Evolutionary conservation across 2,797 vertebrate genomes (phyloP), one percentile per base, ranked within the genome.

Genomic region (Dicrostonyx torquatus): DNA sequence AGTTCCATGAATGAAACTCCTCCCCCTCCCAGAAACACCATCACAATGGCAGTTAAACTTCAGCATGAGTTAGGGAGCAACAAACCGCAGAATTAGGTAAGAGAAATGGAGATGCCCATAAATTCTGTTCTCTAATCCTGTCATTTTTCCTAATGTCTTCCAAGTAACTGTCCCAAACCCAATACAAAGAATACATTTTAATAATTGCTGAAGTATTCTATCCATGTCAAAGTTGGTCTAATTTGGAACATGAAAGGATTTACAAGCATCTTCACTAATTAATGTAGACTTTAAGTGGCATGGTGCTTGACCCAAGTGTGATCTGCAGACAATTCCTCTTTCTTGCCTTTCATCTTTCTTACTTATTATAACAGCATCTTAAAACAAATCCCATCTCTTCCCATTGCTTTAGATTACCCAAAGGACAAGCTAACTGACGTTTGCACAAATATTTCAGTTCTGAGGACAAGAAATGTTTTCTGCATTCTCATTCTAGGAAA

Each of bases 301-400:
- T 11, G 66, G 22, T 68, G 14, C 86, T 84, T 79, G 78, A 92
- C 76, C 68, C 60, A 87, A 80, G 66, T 62, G 22, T 50, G 76
- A 62, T 20, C 29, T 78, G n/a, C 68, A 58, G 50, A 5, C 53
- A 64, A 92, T 92, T 93, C 62, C 73, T 64, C 92, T 60, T 85
- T 87, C 40, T 82, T 43, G 77, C 72, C 6, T 55, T 93, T 96
- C 37, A 79, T 86, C 76, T 84, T 73, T 72, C 40, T 83, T 53
- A 73, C 66, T 58, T 87, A 70, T 55, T 75, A 64, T 73, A 34
- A 31, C 14, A 92, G 24, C 53, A 24, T n/a, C 55, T 92, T 87
- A 92, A 94, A 96, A 68, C 45, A 34, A 91, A 93, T 91, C 73
- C 87, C 64, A 87, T 89, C 91, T 68, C 79, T 94, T 85, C 77